Base-by-base conservation (phyloP, 2,888 invertebrate species). In the Drosophila formosana region DNA sequence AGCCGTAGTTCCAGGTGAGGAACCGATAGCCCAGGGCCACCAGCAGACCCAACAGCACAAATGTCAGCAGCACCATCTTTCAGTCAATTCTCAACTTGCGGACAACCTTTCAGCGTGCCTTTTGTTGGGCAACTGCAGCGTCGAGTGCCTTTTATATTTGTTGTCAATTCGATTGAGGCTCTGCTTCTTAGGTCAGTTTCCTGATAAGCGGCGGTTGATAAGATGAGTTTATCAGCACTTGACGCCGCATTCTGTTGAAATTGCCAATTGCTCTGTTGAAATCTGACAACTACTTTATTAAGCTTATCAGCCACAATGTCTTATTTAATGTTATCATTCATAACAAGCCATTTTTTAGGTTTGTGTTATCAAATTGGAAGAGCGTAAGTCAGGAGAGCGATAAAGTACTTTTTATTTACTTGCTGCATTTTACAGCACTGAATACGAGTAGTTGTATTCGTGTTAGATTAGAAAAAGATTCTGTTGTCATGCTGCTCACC, bases 1-100 rank as follows among this genome's bases (percentile, higher is more conserved):
- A 91, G 43, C 85, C 68, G 55, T 85, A 91, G 41, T 88, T 90
- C 77, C 89, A 91, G 13, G 80, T 87, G 7, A 91, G 57, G 50
- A 85, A 85, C 1, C 61, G 32, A 70, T 80, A 92, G 68, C 75
- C 66, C 66, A 81, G 63, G 0, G 56, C 73, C 32, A 60, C 7
- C 25, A 60, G 41, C 32, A 32, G 23, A 41, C n/a, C 23, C 9
- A 60, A n/a, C 3, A 60, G 43, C 4, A 41, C 50, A 23, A 50
- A 4, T 9, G 50, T 60, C 9, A 50, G 6, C 6, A 60, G 32
- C 30, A 43, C 41, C 41, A 50, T 57, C 4, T 39, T 34, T 8
- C n/a, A 3, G 11, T 9, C 23, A 8, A 25, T 13, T 41, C 9
- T 13, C 26, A 9, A 28, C 5, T 53, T 2, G 13, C 4, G 11